Evolutionary conservation across 2,888 invertebrate genomes (phyloP).

Genomic region (Eucera pruinosa): DNA sequence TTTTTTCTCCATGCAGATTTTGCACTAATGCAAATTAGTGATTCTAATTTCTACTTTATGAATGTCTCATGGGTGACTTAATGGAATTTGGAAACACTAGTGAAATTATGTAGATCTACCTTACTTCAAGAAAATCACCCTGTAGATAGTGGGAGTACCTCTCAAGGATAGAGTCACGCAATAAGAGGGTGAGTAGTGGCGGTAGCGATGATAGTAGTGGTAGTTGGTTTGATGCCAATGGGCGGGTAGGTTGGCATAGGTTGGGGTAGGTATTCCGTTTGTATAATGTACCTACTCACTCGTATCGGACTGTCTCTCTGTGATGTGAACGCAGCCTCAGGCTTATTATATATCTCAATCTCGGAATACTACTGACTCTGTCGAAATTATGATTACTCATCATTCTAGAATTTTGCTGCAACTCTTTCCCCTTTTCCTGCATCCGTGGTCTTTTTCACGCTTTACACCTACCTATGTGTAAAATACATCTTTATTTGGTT

Average conservation of each 20-base stretch:
- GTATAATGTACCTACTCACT: slow-evolving; percentile 78
- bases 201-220: slow-evolving; percentile 54
- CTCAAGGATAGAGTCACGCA: slow-evolving; percentile 74
- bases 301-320: slow-evolving; percentile 74
- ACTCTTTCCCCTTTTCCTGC: slow-evolving; percentile 18
- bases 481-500: no score
- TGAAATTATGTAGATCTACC: no score
- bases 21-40: no score
- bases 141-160: slow-evolving; percentile 64
- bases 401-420: slow-evolving; percentile 52
- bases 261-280: slow-evolving; percentile 77
- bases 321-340: slow-evolving; percentile 78
- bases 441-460: background rate
- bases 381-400: slow-evolving; percentile 79
- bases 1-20: no score
- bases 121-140: slow-evolving; percentile 63
- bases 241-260: slow-evolving; percentile 71
- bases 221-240: slow-evolving; percentile 79
- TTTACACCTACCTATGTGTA: slow-evolving; percentile 9
- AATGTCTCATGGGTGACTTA: no score
- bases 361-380: slow-evolving; percentile 78
- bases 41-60: no score
- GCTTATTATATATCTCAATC: slow-evolving; percentile 79
- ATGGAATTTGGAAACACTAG: no score
- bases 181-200: slow-evolving; percentile 65